Evolutionary conservation across 2,797 vertebrate genomes (phyloP), one percentile per base, ranked within the genome.

Genomic region (Malacoctenus gilli): DNA sequence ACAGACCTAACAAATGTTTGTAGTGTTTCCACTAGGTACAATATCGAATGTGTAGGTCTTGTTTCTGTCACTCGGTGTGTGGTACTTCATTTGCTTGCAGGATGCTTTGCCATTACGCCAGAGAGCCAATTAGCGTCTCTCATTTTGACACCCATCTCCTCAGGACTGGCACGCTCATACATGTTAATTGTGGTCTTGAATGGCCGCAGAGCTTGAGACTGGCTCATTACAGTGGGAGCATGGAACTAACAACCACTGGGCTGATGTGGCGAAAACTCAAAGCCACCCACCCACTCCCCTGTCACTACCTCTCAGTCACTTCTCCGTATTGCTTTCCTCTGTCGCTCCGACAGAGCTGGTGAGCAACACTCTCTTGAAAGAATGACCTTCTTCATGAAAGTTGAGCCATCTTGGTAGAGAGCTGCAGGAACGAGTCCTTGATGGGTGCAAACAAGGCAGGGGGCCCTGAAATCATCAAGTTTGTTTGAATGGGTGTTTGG

Each of bases 141-240:
- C 79, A 72, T 30, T 72, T 78, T 84, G 82, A 88, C 77, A 68
- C 65, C 42, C 36, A n/a, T 53, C 72, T 78, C 28, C 21, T 79
- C 79, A 68, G 66, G 55, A 60, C 39, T 59, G 14, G 68, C 63
- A 10, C 49, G 68, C 72, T 83, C 72, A 82, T 75, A 83, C 71
- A 87, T 88, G 83, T 83, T 86, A 85, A 87, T 82, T 79, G 54
- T 49, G 47, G 75, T 73, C 59, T 68, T 68, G 62, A 68, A 63
- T n/a, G 30, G 67, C 70, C 12, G 21, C 30, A 2, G 61, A 72
- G 63, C 54, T 63, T 75, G 42, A 8, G 40, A 20, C 54, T 19
- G 55, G 49, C 74, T 84, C 75, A 75, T 83, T 85, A 83, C 41
- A 46, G 58, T 31, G 18, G 20, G 60, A 69, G 46, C 67, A 72